Percentiles rank a stretch among this genome's conserved stretches.
Evolutionary conservation across 2,888 invertebrate genomes (phyloP).

Genomic region (Syritta pipiens): DNA sequence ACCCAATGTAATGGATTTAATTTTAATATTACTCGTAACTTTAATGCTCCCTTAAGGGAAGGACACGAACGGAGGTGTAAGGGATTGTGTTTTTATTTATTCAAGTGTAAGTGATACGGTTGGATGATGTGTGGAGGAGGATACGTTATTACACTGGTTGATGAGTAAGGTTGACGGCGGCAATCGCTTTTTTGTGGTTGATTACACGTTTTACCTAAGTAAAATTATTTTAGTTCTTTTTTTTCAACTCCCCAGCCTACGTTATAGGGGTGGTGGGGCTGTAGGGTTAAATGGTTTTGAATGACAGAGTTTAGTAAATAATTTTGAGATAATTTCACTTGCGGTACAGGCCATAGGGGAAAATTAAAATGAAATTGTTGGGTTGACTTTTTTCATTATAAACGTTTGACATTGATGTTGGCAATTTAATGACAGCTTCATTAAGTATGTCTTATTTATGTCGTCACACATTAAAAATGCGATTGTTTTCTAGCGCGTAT

Average conservation of each 20-base stretch:
- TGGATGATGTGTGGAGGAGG: background rate
- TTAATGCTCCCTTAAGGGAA: constrained; percentile 44
- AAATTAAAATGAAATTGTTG: constrained; percentile 41
- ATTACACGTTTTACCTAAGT: constrained; percentile 48
- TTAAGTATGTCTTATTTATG: constrained; percentile 47
- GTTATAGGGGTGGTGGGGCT: background rate
- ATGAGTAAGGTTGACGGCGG: constrained; percentile 38
- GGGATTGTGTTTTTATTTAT: constrained; percentile 44
- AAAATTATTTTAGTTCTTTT: constrained; percentile 13
- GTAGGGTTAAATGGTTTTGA: constrained; percentile 59
- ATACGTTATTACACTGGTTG: constrained; percentile 18
- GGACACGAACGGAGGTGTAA: background rate
- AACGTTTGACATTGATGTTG: background rate
- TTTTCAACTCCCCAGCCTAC: background rate
- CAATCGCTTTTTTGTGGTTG: constrained; percentile 41
- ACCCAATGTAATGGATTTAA: constrained; percentile 37
- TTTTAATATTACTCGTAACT: constrained; percentile 45
- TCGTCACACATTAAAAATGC: no score
- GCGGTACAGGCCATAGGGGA: constrained; percentile 15
- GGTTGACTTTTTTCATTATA: background rate
- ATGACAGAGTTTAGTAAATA: constrained; percentile 57
- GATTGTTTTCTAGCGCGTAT: no score
- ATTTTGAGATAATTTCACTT: constrained; percentile 43
- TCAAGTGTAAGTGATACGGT: constrained; percentile 27
- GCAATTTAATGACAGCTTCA: constrained; percentile 51